phyloP scores from a whole-genome alignment of 2,113 vertebrate genomes.

The Anoura caudifer region DNA sequence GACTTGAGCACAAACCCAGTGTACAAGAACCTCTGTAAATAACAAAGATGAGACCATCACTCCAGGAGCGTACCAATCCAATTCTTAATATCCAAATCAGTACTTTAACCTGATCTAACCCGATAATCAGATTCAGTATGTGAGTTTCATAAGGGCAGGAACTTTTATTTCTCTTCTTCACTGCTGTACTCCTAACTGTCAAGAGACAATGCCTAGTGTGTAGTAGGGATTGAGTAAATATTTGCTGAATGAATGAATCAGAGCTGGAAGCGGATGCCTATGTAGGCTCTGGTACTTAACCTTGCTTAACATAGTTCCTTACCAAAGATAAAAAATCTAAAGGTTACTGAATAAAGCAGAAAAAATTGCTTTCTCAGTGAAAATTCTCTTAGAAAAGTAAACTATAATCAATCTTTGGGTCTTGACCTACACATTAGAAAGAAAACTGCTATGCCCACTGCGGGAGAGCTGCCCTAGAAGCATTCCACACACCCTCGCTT shows the following conservation, averaged over 20 bases:
- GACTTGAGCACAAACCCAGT: background rate
- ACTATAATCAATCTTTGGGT: slow-evolving; percentile 42
- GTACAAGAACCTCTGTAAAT: background rate
- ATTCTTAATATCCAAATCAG: background rate
- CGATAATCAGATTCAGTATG: background rate
- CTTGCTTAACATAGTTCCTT: slow-evolving; percentile 21
- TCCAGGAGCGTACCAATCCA: background rate
- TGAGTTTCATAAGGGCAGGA: background rate
- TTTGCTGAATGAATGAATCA: slow-evolving; percentile 18
- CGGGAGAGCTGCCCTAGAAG: background rate
- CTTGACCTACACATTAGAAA: slow-evolving; percentile 53
- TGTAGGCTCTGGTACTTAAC: background rate
- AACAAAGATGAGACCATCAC: background rate
- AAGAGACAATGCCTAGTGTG: background rate
- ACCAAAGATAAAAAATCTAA: slow-evolving; percentile 34
- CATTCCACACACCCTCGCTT: background rate
- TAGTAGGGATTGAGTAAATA: background rate
- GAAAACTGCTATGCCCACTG: background rate
- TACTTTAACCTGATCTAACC: background rate
- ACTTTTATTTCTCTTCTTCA: background rate
- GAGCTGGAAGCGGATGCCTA: background rate
- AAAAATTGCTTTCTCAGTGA: slow-evolving; percentile 30
- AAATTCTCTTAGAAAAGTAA: slow-evolving; percentile 57
- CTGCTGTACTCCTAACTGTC: background rate
- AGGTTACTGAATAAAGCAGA: slow-evolving; percentile 52